Conservation (phyloP, 2,797 vertebrate genomes). For the Gymnopithys bicolor region DNA sequence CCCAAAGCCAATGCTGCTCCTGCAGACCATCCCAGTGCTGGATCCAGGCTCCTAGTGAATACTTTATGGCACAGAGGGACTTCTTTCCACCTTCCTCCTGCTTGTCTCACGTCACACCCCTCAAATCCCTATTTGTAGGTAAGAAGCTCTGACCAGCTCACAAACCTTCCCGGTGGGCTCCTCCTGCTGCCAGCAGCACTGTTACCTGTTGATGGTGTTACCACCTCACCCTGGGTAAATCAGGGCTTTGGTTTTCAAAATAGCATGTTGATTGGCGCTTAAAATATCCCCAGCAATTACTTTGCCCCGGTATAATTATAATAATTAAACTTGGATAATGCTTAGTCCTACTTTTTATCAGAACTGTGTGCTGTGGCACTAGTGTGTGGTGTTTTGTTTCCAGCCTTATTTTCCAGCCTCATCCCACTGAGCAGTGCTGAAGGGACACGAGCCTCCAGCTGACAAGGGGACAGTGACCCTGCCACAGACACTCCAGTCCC, state of each 20-base stretch:
- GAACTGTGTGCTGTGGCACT: neutral
- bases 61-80: neutral
- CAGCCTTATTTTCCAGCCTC: neutral
- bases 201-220: neutral
- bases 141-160: neutral
- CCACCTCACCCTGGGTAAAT: slow-evolving; percentile 36
- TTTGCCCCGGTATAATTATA: slow-evolving; percentile 58
- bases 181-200: neutral
- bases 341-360: slow-evolving; percentile 53
- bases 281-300: slow-evolving; percentile 68
- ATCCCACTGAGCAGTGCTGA: neutral
- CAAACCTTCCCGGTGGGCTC: neutral
- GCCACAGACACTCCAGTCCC: accelerated
- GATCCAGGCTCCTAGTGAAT: neutral
- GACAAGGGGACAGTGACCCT: neutral
- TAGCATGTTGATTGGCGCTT: slow-evolving; percentile 44
- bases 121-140: neutral
- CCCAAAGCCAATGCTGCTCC: neutral
- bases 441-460: neutral
- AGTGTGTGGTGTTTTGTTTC: neutral
- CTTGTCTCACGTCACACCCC: neutral
- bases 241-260: slow-evolving; percentile 42
- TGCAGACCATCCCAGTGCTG: neutral
- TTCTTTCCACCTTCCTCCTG: neutral
- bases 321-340: slow-evolving; percentile 62